Conservation (phyloP, 2,888 invertebrate species). For the Perizoma affinitatum region DNA sequence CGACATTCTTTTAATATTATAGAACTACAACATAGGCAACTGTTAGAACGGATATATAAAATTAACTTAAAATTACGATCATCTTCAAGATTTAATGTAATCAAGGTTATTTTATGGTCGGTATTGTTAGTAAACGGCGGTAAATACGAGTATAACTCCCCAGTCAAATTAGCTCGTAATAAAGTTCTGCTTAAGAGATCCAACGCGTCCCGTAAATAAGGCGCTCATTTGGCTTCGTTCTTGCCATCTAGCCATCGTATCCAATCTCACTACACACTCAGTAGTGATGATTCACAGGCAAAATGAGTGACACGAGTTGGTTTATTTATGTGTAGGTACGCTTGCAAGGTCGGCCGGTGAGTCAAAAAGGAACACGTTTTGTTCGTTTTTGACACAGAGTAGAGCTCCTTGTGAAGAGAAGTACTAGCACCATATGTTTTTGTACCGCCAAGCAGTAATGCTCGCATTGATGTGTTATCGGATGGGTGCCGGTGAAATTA, state of each 20-base stretch:
- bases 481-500: no score
- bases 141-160: conserved; percentile 1
- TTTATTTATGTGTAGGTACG: conserved; percentile 44
- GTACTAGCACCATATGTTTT: no score
- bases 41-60: no score
- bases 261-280: background rate
- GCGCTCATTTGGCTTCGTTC: background rate
- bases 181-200: background rate
- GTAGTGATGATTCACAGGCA: conserved; percentile 41
- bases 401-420: no score
- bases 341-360: conserved; percentile 43
- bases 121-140: background rate
- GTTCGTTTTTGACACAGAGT: no score
- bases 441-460: no score
- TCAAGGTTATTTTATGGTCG: no score
- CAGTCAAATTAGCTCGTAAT: conserved; percentile 10
- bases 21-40: no score
- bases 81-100: no score
- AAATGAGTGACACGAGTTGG: conserved; percentile 44
- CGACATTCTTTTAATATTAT: no score
- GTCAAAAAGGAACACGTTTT: conserved; percentile 22
- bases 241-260: background rate
- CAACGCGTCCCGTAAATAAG: background rate
- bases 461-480: no score
- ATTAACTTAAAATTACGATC: no score